Conservation (phyloP, 1,140 invertebrate species). For the Chrysoperla carnea region DNA sequence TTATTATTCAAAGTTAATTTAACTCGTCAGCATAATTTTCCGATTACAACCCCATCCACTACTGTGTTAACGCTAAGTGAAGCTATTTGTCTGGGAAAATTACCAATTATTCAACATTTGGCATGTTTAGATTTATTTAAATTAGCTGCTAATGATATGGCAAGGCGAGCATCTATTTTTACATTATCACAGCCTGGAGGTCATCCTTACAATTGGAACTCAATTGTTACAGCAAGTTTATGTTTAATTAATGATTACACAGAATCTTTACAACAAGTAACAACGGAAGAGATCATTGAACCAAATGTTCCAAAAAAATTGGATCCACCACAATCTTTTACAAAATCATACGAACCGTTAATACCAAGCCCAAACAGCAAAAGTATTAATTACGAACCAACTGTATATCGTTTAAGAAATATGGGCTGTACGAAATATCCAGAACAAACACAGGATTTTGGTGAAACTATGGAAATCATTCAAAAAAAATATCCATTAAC, state of each 20-base stretch:
- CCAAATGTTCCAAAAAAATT: not conserved
- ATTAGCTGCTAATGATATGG: slow-evolving; percentile 33
- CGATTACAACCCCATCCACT: slow-evolving; percentile 23
- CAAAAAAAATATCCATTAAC: not conserved
- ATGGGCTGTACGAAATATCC: not conserved
- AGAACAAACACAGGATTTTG: not conserved
- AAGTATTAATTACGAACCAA: not conserved
- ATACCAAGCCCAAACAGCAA: not conserved
- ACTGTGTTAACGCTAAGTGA: slow-evolving; percentile 25
- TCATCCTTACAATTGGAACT: slow-evolving; percentile 65
- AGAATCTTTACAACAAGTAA: slow-evolving; percentile 25
- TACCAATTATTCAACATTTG: slow-evolving; percentile 47
- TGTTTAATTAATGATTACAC: slow-evolving; percentile 38
- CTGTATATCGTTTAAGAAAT: not conserved
- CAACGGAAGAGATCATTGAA: slow-evolving; percentile 26
- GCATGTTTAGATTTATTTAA: slow-evolving; percentile 48
- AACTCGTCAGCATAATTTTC: slow-evolving; percentile 43
- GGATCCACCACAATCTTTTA: not conserved
- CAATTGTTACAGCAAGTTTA: slow-evolving; percentile 38
- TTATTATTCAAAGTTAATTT: slow-evolving; percentile 47
- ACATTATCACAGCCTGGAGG: slow-evolving; percentile 55
- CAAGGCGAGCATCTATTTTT: slow-evolving; percentile 40
- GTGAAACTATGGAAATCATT: not conserved
- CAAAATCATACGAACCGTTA: not conserved
- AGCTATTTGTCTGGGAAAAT: slow-evolving; percentile 31